Evolutionary conservation across 2,888 invertebrate species (phyloP), one percentile per base, ranked within the genome.

Genomic region (Tipula lateralis): DNA sequence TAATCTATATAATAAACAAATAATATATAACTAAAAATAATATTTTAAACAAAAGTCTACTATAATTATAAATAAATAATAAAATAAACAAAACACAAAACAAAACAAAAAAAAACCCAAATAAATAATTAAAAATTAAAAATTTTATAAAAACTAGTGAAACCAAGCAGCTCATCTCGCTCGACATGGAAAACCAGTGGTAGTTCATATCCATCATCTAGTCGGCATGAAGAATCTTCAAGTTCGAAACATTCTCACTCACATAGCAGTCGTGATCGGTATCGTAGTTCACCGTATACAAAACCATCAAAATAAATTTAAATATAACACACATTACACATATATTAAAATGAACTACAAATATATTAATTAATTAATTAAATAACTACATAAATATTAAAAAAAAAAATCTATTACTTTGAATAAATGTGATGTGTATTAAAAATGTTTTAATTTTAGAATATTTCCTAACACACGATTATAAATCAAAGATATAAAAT

Each of bases 281-380:
- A 92, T 90, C 92, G 92, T 88, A 90, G 91, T 87, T 91, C 92
- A 87, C 92, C 92, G 86, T 92, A 93, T 89, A 88, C 92, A 87
- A 91, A 92, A 86, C 92, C 92, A 50, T 50, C 44, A n/a, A 84
- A 84, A 84, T 44, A 84, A 84, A 29, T 24, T 39, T 13, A 36
- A 83, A 83, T 39, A 83, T n/a, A n/a, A n/a, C n/a, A n/a, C n/a
- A n/a, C n/a, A n/a, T n/a, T 13, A 36, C 1, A 66, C 44, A 24
- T 9, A 66, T 44, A 66, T 24, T 24, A 66, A 83, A 83, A 34
- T 19, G 34, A 83, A 83, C 83, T 34, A 83, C 83, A 32, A 83
- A 34, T 34, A 16, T 66, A 50, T 66, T 66, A 66, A 66, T 66
- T 66, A 66, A 66, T 66, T 66, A 66, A 66, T 66, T 66, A 66